These are phyloP conservation scores for Lichenostomus cassidix DNA, from an alignment of 2,113 vertebrate species.

Conservation along the genomic window DNA sequence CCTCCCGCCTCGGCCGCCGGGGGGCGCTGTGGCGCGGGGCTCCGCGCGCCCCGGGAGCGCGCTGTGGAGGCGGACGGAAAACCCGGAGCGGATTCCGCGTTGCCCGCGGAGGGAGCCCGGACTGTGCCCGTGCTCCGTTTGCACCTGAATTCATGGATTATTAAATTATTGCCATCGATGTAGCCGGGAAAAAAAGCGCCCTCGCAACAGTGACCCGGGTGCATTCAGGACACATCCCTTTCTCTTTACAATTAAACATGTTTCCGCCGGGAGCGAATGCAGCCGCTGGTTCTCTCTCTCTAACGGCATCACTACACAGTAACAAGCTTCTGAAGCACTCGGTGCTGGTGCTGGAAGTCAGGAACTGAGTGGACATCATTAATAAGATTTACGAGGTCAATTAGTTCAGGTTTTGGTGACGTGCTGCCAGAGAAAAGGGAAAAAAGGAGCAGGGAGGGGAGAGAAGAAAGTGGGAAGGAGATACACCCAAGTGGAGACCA, in stretches of 20 bases:
- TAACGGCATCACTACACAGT: neutral
- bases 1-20: too few species aligned
- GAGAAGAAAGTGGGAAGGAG: neutral
- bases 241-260: neutral
- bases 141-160: fast-evolving
- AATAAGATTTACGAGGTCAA: neutral
- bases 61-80: too few species aligned
- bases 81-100: neutral
- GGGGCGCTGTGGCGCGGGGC: too few species aligned
- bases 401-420: neutral
- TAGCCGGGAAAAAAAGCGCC: neutral
- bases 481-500: too few species aligned
- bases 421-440: neutral
- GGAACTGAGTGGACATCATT: too few species aligned
- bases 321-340: neutral
- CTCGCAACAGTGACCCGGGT: neutral
- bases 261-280: neutral
- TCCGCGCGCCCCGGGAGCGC: too few species aligned
- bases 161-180: fast-evolving
- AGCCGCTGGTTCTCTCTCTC: neutral
- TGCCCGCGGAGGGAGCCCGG: neutral
- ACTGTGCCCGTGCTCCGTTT: fast-evolving
- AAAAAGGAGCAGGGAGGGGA: neutral
- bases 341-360: neutral
- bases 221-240: neutral